Conservation (phyloP, 2,888 invertebrate genomes). For the Pegoplata infirma region DNA sequence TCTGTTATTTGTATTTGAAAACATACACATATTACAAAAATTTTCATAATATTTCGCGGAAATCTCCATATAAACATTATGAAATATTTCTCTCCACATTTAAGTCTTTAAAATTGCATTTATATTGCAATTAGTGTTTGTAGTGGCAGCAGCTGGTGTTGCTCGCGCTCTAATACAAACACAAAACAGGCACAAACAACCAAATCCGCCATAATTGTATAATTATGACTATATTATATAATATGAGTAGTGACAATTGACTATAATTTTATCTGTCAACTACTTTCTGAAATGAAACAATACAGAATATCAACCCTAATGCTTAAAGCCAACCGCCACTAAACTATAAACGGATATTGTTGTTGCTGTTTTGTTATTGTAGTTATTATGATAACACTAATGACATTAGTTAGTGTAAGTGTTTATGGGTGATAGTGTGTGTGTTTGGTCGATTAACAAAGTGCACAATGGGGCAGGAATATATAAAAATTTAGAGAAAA, state of each 20-base stretch:
- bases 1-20: too few species aligned
- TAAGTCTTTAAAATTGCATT: not conserved
- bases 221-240: conserved; percentile 48
- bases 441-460: not conserved
- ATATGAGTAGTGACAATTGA: conserved; percentile 50
- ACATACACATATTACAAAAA: too few species aligned
- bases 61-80: not conserved
- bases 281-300: conserved; percentile 34
- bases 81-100: not conserved
- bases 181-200: conserved; percentile 10
- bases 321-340: conserved; percentile 32
- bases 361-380: conserved; percentile 4
- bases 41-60: too few species aligned
- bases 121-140: conserved; percentile 8
- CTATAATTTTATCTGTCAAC: conserved; percentile 54
- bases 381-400: conserved; percentile 11
- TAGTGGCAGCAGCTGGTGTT: not conserved
- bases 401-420: conserved; percentile 15
- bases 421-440: not conserved
- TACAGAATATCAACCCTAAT: conserved; percentile 41
- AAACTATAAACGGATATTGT: conserved; percentile 32
- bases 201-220: conserved; percentile 46
- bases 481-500: too few species aligned
- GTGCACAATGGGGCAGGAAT: not conserved
- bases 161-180: not conserved